Conservation (phyloP, 2,113 vertebrate species). For the Microcebus murinus region DNA sequence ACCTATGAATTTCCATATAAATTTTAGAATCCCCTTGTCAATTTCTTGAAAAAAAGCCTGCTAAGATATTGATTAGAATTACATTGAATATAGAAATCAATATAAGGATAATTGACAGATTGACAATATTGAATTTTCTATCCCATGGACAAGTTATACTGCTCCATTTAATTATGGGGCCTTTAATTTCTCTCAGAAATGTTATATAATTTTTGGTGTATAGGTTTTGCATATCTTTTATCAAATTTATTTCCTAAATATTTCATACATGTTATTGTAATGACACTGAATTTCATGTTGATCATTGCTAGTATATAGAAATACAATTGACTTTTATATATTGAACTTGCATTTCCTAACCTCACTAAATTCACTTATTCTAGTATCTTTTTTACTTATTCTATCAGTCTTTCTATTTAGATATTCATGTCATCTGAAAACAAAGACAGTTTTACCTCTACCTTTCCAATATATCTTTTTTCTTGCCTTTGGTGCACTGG, state of each 20-base stretch:
- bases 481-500: not conserved
- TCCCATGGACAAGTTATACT: not conserved
- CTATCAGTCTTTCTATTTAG: not conserved
- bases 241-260: constrained; percentile 13
- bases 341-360: not conserved
- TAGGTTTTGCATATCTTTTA: not conserved
- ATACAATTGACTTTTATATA: not conserved
- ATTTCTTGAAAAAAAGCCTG: not conserved
- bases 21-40: not conserved
- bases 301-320: not conserved
- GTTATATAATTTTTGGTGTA: not conserved
- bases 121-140: not conserved
- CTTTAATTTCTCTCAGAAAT: not conserved
- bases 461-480: not conserved
- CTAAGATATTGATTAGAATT: not conserved
- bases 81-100: not conserved
- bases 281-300: not conserved
- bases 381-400: not conserved
- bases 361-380: not conserved
- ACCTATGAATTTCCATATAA: not conserved
- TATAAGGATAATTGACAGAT: not conserved
- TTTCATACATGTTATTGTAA: not conserved
- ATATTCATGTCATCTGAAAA: not conserved
- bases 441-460: not conserved
- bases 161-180: not conserved